Evolutionary conservation across 92 coral and sea anemone species (phyloP), one percentile per base, ranked within the genome.

Genomic region (Umimayanthus kanabou): DNA sequence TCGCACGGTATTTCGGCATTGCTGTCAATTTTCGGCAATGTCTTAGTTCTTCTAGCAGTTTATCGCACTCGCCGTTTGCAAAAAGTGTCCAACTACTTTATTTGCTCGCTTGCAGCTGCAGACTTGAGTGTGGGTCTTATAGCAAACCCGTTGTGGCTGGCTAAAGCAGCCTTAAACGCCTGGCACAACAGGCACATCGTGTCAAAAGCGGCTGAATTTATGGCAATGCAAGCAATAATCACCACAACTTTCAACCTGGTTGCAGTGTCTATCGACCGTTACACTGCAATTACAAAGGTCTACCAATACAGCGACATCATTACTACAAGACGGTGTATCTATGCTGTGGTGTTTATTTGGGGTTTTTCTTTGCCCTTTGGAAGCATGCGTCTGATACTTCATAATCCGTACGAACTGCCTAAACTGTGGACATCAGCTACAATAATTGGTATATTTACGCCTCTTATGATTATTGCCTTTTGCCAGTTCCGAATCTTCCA

Each of bases 351-450:
- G 33, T 80, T 88, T 20, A 80, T 88, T n/a, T 88, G 90, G 90
- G 39, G 1, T n/a, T 42, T 66, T 4, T 88, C 90, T 5, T 30
- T 88, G 10, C 8, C 70, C 11, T 88, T 70, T 6, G 90, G 86
- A 33, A 43, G 85, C 30, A 39, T 92, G 14, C 91, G 96, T 22
- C 81, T 94, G 37, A 20, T 85, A n/a, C 55, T 94, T 22, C 58
- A 86, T 0, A 90, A 90, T 7, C 96, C 96, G 1, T 26, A 88
- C 10, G 80, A 90, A 82, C 79, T 94, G 47, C 96, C 96, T 1
- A 90, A 92, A 29, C 87, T 94, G 13, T 94, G 96, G 96, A 73
- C 89, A 66, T 90, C 92, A 5, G 95, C 91, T 42, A 88, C 95
- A 4, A 42, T 92, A 14, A 80, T 94, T 9, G 90, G 93, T 40